Conservation (phyloP, 2,888 invertebrate genomes). For the Eupithecia dodoneata region DNA sequence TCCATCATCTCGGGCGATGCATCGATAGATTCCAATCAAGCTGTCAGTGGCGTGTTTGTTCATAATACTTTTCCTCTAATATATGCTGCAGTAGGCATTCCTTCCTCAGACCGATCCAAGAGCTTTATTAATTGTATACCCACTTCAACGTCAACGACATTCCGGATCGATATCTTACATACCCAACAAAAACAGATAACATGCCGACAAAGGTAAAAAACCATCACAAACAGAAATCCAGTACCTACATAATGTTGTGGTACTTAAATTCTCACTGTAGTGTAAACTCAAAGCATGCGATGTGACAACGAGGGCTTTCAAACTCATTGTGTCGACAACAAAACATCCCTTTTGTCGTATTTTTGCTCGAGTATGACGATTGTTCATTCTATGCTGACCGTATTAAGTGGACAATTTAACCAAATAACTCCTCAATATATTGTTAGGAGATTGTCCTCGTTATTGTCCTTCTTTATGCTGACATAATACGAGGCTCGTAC, state of each 20-base stretch:
- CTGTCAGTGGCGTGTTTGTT: constrained; percentile 47
- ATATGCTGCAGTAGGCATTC: constrained; percentile 56
- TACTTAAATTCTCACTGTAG: constrained; percentile 81
- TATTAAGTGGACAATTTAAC: constrained; percentile 65
- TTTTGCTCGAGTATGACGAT: constrained; percentile 60
- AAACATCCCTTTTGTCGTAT: constrained; percentile 70
- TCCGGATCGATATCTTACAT: constrained; percentile 76
- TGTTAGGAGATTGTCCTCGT: constrained; percentile 20
- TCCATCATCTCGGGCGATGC: constrained; percentile 38
- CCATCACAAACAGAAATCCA: constrained; percentile 67
- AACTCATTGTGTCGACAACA: constrained; percentile 62
- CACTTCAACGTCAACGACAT: constrained; percentile 82
- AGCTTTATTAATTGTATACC: constrained; percentile 82
- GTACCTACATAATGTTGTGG: constrained; percentile 76
- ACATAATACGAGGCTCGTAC: constrained; percentile 25
- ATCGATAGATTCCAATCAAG: constrained; percentile 41
- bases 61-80: constrained; percentile 45
- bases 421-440: constrained; percentile 45
- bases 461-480: constrained; percentile 32
- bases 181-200: constrained; percentile 65
- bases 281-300: constrained; percentile 80
- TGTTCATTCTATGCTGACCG: constrained; percentile 65
- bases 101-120: constrained; percentile 61
- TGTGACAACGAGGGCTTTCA: constrained; percentile 70
- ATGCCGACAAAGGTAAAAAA: constrained; percentile 77